Conservation (phyloP, 2,797 vertebrate species). For the Halcyon leucocephala region DNA sequence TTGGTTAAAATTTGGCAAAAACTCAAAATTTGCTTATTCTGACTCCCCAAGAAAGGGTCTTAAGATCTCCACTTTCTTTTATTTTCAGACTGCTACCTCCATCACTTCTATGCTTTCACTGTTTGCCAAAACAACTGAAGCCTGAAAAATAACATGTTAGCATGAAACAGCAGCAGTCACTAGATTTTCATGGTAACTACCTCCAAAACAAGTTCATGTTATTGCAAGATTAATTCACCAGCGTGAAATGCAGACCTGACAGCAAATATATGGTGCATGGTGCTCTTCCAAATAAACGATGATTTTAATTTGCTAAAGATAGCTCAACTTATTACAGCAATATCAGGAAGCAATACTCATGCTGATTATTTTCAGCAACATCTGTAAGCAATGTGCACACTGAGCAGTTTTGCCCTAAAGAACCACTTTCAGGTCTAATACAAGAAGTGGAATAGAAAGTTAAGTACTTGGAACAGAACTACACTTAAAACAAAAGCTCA, state of each 20-base stretch:
- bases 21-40: background rate
- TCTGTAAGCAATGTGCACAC: background rate
- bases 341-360: background rate
- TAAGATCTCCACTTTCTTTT: background rate
- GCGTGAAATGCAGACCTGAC: slow-evolving; percentile 24
- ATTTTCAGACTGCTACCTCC: background rate
- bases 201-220: background rate
- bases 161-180: background rate
- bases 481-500: background rate
- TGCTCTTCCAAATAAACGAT: background rate
- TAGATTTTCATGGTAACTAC: background rate
- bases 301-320: slow-evolving; percentile 31
- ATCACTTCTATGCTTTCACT: background rate
- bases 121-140: background rate
- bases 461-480: background rate
- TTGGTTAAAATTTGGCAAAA: background rate
- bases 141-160: background rate
- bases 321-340: background rate
- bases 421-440: background rate
- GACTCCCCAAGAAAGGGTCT: background rate
- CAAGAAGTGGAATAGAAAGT: background rate
- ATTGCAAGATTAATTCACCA: background rate
- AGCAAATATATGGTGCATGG: background rate
- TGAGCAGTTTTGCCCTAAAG: background rate
- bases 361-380: background rate